Conservation (phyloP, 2,888 invertebrate genomes). For the Eudemis profundana region DNA sequence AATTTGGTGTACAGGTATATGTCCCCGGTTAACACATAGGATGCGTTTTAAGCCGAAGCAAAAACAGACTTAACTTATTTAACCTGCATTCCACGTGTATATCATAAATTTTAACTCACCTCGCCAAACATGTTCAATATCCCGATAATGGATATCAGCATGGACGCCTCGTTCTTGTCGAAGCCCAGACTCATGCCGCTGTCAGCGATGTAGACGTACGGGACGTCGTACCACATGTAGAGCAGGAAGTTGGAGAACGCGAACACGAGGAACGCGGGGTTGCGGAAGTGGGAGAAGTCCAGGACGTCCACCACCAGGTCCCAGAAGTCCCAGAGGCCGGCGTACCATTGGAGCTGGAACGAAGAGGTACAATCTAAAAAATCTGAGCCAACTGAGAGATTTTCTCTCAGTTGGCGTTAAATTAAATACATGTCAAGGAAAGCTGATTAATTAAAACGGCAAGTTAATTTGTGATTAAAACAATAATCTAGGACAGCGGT, state of each 20-base stretch:
- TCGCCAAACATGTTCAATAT: conserved; percentile 95
- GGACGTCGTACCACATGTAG: conserved; percentile 97
- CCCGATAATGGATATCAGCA: conserved; percentile 94
- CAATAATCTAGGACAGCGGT: too few species aligned
- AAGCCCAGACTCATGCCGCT: conserved; percentile 90
- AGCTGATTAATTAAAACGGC: too few species aligned
- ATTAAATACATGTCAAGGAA: too few species aligned
- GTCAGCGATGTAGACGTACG: conserved; percentile 96
- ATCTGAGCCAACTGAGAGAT: too few species aligned
- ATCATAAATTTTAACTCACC: too few species aligned
- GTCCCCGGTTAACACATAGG: too few species aligned
- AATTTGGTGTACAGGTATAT: too few species aligned
- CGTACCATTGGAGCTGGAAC: conserved; percentile 87
- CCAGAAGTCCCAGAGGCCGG: conserved; percentile 91
- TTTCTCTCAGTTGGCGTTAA: too few species aligned
- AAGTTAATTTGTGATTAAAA: too few species aligned
- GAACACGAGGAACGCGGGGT: conserved; percentile 90
- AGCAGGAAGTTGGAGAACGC: conserved; percentile 95
- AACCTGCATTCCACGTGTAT: too few species aligned
- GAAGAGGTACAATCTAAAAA: background rate
- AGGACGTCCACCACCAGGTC: conserved; percentile 91
- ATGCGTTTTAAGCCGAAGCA: too few species aligned
- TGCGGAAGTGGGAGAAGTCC: conserved; percentile 92
- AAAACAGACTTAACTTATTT: too few species aligned
- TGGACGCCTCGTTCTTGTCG: conserved; percentile 89